These are phyloP conservation scores for Philhelius pedissequus DNA, from an alignment of 2,888 invertebrate genomes.

Conservation along the genomic window DNA sequence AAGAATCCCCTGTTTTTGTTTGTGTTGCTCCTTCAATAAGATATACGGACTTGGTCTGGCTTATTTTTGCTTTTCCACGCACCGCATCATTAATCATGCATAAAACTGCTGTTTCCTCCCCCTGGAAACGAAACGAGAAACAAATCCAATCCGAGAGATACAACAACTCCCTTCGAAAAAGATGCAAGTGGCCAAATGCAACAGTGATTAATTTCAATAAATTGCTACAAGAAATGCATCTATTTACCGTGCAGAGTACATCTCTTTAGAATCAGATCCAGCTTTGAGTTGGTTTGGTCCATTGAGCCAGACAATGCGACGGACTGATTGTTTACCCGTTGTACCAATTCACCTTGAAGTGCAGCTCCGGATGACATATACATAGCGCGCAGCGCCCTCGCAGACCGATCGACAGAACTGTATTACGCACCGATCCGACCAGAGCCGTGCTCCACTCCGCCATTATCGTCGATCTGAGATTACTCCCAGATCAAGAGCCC, in stretches of 20 bases:
- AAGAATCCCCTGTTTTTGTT: conserved; percentile 1
- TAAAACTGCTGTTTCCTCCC: conserved; percentile 51
- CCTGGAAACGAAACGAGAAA: conserved; percentile 29
- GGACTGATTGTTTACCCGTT: conserved; percentile 65
- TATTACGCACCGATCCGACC: conserved; percentile 50
- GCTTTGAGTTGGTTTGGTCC: neutral
- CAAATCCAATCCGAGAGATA: conserved; percentile 41
- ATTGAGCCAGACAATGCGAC: conserved; percentile 61
- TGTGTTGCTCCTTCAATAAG: neutral
- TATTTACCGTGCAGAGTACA: conserved; percentile 46
- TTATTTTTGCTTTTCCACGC: conserved; percentile 58
- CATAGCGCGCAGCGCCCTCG: conserved; percentile 47
- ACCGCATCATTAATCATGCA: conserved; percentile 67
- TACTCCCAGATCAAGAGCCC: conserved; percentile 60
- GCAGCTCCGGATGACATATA: conserved; percentile 60
- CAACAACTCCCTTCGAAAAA: conserved; percentile 19
- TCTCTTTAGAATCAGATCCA: neutral
- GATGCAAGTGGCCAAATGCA: conserved; percentile 44
- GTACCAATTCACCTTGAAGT: conserved; percentile 68
- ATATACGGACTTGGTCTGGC: neutral
- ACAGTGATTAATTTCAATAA: conserved; percentile 67
- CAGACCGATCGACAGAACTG: conserved; percentile 60
- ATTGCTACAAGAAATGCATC: conserved; percentile 69
- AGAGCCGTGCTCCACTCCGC: conserved; percentile 2
- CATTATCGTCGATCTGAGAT: conserved; percentile 61